Conservation (phyloP, 2,113 vertebrate genomes). For the Saguinus midas region DNA sequence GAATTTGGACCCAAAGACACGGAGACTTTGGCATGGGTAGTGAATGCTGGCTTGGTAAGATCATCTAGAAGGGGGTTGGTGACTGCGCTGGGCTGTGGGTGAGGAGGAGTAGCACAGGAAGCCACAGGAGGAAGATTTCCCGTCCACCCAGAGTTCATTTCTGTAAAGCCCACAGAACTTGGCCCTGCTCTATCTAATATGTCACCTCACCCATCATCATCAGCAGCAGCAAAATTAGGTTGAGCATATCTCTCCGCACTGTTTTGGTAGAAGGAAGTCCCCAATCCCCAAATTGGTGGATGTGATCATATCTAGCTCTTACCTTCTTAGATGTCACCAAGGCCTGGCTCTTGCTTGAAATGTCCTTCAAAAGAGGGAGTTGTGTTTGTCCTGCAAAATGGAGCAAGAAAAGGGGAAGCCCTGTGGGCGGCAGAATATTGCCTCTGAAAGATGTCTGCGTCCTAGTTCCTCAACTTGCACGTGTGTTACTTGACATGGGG, state of each 20-base stretch:
- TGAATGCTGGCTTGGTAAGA: background rate
- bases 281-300: background rate
- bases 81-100: background rate
- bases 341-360: background rate
- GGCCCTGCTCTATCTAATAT: too few species aligned
- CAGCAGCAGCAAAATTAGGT: too few species aligned
- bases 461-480: background rate
- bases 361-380: background rate
- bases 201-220: background rate
- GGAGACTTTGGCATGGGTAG: background rate
- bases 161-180: background rate
- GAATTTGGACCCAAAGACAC: background rate
- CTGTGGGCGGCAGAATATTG: background rate
- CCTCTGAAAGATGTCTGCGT: too few species aligned
- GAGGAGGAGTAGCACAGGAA: background rate
- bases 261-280: background rate
- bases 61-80: fast-evolving
- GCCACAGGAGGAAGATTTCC: background rate
- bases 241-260: background rate
- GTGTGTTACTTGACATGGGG: background rate
- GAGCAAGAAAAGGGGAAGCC: background rate
- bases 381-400: background rate
- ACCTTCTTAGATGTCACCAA: background rate
- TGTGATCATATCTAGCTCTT: background rate
- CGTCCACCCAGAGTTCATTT: background rate